A percentile compares a stretch with the other conserved stretches of the same genome.
Conservation (phyloP, 2,888 invertebrate genomes). For the Digitonthophagus gazella region DNA sequence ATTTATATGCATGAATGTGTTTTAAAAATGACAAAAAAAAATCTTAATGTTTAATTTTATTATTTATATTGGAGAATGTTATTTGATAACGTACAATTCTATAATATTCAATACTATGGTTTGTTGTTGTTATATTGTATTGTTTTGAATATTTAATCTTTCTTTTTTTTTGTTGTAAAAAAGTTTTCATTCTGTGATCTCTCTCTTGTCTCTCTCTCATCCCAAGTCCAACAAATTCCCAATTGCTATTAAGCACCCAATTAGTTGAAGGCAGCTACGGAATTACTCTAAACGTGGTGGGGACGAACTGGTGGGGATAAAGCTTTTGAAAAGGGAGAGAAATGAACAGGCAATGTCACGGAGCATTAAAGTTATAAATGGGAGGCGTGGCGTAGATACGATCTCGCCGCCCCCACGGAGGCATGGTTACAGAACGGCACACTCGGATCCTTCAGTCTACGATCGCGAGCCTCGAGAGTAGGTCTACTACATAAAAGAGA, state of each 20-base stretch:
- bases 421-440: constrained; percentile 32
- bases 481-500: constrained; percentile 25
- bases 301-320: constrained; percentile 17
- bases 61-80: too few species aligned
- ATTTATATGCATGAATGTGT: too few species aligned
- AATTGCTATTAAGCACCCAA: constrained; percentile 26
- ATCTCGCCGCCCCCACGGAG: constrained; percentile 36
- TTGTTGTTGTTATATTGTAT: too few species aligned
- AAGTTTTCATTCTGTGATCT: not conserved
- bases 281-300: constrained; percentile 33
- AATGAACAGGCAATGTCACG: constrained; percentile 28
- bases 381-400: constrained; percentile 33
- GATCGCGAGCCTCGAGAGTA: constrained; percentile 17
- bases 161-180: not conserved
- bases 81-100: too few species aligned
- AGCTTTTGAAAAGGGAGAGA: constrained; percentile 19
- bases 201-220: not conserved
- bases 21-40: too few species aligned
- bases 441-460: constrained; percentile 24
- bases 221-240: constrained; percentile 21
- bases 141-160: too few species aligned
- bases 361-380: constrained; percentile 35
- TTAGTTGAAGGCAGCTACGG: constrained; percentile 23
- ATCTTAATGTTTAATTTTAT: too few species aligned
- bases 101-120: too few species aligned